These are phyloP conservation scores for Tolmerus cingulatus DNA, from an alignment of 2,888 invertebrate genomes.

Conservation along the genomic window DNA sequence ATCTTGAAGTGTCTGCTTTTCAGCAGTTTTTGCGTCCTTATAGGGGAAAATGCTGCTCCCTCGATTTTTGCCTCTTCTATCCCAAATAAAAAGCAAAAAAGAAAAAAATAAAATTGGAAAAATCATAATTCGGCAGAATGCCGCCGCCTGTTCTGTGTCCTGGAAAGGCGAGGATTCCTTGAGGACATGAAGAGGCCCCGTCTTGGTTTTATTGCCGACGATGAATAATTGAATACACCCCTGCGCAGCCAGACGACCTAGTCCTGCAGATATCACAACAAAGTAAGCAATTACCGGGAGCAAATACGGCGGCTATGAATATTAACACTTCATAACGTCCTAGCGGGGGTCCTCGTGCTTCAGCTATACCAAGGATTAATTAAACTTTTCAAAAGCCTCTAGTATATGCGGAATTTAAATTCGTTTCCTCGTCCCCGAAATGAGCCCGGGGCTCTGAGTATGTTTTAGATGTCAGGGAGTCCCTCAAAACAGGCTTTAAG, in stretches of 20 bases:
- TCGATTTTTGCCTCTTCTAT: background rate
- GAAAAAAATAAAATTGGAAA: background rate
- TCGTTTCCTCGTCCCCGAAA: background rate
- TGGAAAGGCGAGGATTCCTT: background rate
- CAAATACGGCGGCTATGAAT: conserved; percentile 15
- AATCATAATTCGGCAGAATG: background rate
- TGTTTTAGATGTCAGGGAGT: background rate
- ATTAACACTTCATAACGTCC: conserved; percentile 17
- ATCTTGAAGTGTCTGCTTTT: background rate
- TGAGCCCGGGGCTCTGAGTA: background rate
- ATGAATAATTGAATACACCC: background rate
- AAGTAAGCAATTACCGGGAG: conserved; percentile 24
- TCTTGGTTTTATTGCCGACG: background rate
- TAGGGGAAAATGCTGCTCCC: background rate
- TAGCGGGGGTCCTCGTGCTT: background rate
- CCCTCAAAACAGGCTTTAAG: background rate
- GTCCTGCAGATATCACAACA: conserved; percentile 21
- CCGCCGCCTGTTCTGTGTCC: background rate
- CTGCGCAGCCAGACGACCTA: background rate
- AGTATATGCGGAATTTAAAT: conserved; percentile 23
- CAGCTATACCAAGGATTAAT: background rate
- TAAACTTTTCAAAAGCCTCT: conserved; percentile 15
- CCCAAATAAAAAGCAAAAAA: background rate
- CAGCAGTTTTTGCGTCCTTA: background rate
- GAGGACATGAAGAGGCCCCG: background rate